phyloP scores from a whole-genome alignment of 2,797 vertebrate genomes.

The Platyrinchus mystaceus region DNA sequence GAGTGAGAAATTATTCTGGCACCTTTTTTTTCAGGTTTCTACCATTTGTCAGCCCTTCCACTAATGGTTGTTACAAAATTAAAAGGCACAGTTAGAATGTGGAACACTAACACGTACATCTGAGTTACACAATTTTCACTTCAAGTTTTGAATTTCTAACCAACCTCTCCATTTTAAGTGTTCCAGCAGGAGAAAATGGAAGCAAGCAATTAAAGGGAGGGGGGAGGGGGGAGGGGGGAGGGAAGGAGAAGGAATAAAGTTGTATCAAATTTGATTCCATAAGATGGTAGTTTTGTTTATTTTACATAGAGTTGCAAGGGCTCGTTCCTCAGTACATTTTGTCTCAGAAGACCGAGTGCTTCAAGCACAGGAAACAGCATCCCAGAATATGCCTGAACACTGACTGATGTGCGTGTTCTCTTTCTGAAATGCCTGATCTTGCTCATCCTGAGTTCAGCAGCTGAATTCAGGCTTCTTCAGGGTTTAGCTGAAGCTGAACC shows the following conservation, averaged over 20 bases:
- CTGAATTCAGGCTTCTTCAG: neutral
- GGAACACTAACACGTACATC: neutral
- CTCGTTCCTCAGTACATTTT: neutral
- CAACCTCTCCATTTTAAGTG: neutral
- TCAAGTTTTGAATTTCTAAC: neutral
- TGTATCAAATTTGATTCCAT: neutral
- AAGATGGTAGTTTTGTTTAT: neutral
- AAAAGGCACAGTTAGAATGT: neutral
- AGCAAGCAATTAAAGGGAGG: neutral
- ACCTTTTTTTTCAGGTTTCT: neutral
- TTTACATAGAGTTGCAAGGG: neutral
- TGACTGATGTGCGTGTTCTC: neutral
- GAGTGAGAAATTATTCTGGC: neutral
- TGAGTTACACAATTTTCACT: neutral
- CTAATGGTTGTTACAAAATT: neutral
- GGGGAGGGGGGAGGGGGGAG: neutral
- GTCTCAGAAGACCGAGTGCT: neutral
- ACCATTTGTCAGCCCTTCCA: neutral
- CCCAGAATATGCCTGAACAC: neutral
- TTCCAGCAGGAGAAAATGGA: neutral
- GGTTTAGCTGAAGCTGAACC: neutral
- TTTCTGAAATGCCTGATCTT: neutral
- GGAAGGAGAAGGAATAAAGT: neutral
- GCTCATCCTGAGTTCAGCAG: neutral
- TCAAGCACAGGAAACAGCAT: neutral